Evolutionary conservation across 2,888 invertebrate species (phyloP), one percentile per base, ranked within the genome.

Genomic region (Asteroscopus sphinx): DNA sequence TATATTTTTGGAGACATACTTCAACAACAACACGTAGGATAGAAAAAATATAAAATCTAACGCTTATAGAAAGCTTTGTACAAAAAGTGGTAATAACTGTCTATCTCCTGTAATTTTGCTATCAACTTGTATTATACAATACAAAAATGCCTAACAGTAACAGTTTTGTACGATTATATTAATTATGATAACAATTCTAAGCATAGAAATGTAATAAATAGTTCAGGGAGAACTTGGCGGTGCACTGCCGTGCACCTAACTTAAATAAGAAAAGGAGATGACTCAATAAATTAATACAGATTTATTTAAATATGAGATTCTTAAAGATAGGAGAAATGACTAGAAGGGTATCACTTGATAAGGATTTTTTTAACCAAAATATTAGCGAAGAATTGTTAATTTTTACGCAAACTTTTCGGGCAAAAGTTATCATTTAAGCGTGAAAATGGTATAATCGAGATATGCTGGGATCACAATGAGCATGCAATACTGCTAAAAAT

Each of bases 1-100:
- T 88, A 89, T 89, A 90, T 85, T 89, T 88, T 88, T 73, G 73
- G 72, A 73, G 42, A 80, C 56, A 81, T 68, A 77, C 65, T 57
- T 65, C 51, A 61, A 76, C 48, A 74, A 75, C 42, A 75, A 71
- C 48, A 62, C 59, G 49, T 55, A 64, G 64, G 64, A 15, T 77
- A 70, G 55, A 56, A 74, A 60, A 76, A 59, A 72, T 55, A 68
- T 65, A 21, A 70, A 68, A 77, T 55, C 48, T 49, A 68, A 52
- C 32, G 47, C 55, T 58, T 63, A 16, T 17, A 44, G 13, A 36
- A 53, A 62, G 44, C 26, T 64, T 53, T 66, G 37, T 59, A 60
- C 37, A 45, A 51, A 41, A 47, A 33, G 36, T 52, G 30, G 36
- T 41, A 33, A 12, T 3, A 30, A 48, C 17, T 35, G 6, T 9